These are phyloP conservation scores for Perizoma flavofasciatum DNA, from an alignment of 2,888 invertebrate genomes.

Conservation along the genomic window DNA sequence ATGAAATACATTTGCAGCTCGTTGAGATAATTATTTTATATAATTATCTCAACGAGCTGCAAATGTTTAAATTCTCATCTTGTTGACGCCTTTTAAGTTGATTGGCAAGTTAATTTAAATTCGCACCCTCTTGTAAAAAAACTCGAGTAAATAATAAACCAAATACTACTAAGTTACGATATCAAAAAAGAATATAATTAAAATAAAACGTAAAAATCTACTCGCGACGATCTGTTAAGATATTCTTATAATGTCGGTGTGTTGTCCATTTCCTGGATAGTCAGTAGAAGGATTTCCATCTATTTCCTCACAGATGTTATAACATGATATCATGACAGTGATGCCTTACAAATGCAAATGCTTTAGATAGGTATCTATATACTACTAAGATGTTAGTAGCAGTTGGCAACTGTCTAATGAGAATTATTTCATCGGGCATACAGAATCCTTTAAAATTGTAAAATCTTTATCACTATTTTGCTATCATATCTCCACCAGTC, in stretches of 20 bases:
- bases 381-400: too few species aligned
- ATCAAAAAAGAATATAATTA: neutral
- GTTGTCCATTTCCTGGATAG: neutral
- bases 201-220: neutral
- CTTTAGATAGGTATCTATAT: too few species aligned
- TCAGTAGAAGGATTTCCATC: constrained; percentile 9
- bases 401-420: too few species aligned
- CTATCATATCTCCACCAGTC: too few species aligned
- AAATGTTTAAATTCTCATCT: constrained; percentile 22
- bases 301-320: constrained; percentile 6
- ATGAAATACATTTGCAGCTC: constrained; percentile 20
- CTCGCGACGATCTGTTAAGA: neutral
- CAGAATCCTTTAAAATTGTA: too few species aligned
- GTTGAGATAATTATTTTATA: constrained; percentile 31
- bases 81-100: constrained; percentile 26
- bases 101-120: constrained; percentile 9
- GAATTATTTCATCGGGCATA: too few species aligned
- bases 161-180: neutral
- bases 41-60: too few species aligned
- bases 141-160: neutral
- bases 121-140: neutral
- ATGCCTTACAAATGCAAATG: neutral
- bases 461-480: too few species aligned
- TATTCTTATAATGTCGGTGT: neutral
- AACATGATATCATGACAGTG: constrained; percentile 4